Conservation (phyloP, 64 coral and sea anemone genomes). For the Trachythela sp. region DNA sequence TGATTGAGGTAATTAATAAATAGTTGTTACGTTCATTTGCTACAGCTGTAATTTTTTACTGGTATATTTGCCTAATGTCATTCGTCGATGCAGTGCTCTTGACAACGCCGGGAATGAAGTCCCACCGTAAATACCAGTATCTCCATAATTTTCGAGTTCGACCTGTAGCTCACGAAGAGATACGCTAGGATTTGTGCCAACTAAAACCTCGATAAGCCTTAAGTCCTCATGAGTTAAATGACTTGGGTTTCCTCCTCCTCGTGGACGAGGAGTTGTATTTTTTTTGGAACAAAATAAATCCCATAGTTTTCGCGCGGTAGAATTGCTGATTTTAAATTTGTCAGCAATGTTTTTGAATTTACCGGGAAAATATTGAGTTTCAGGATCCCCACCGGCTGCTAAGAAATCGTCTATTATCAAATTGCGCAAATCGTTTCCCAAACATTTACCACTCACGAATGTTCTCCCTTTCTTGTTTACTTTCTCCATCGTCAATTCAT, state of each 20-base stretch:
- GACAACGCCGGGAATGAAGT: no score
- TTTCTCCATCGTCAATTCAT: not conserved
- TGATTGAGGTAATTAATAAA: not conserved
- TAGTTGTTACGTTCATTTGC: not conserved
- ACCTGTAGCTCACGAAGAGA: no score
- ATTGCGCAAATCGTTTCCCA: not conserved
- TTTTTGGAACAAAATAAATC: not conserved
- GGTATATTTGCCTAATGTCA: not conserved
- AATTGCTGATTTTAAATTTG: not conserved
- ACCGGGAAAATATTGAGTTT: not conserved
- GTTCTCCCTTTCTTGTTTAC: constrained; percentile 1
- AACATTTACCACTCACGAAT: not conserved
- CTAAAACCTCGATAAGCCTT: not conserved
- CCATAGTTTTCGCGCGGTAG: not conserved
- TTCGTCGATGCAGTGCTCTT: no score
- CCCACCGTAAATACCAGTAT: no score
- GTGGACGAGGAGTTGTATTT: not conserved
- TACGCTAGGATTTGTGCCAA: no score
- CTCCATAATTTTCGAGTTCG: no score
- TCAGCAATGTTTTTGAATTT: constrained; percentile 19
- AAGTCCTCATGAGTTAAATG: not conserved
- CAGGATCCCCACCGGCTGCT: constrained; percentile 14
- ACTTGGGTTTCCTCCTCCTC: not conserved
- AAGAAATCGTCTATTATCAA: not conserved
- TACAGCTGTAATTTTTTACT: not conserved